phyloP scores from a whole-genome alignment of 2,113 vertebrate species.

The Aramus guarauna region DNA sequence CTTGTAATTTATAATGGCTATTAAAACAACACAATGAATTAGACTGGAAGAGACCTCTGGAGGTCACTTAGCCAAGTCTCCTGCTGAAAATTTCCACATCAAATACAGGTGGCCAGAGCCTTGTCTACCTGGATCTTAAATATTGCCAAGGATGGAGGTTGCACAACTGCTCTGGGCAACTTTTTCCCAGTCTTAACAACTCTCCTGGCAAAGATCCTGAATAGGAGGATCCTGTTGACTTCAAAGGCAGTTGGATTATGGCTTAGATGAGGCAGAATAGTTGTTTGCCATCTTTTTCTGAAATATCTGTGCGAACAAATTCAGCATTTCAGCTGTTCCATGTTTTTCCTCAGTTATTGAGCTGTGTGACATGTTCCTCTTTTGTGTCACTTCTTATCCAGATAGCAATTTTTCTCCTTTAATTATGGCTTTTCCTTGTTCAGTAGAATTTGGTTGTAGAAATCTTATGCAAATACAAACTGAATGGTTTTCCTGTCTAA shows the following conservation, averaged over 20 bases:
- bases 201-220: background rate
- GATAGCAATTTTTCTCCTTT: constrained; percentile 21
- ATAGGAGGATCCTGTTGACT: background rate
- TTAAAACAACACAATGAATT: background rate
- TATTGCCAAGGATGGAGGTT: background rate
- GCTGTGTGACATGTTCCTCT: background rate
- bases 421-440: constrained; percentile 35
- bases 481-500: constrained; percentile 40
- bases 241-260: background rate
- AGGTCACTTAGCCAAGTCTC: background rate
- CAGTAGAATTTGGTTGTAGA: background rate
- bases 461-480: constrained; percentile 14
- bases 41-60: background rate
- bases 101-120: background rate
- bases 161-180: background rate
- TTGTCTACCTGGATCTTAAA: background rate
- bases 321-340: background rate
- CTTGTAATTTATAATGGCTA: background rate
- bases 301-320: background rate
- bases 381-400: constrained; percentile 19
- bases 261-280: background rate
- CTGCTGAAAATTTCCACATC: background rate
- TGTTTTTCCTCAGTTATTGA: background rate
- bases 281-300: background rate
- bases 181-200: background rate